A percentile compares a stretch with the other conserved stretches of the same genome.
These are phyloP conservation scores for Baryphthengus martii DNA, from an alignment of 2,113 vertebrate species.

Conservation along the genomic window DNA sequence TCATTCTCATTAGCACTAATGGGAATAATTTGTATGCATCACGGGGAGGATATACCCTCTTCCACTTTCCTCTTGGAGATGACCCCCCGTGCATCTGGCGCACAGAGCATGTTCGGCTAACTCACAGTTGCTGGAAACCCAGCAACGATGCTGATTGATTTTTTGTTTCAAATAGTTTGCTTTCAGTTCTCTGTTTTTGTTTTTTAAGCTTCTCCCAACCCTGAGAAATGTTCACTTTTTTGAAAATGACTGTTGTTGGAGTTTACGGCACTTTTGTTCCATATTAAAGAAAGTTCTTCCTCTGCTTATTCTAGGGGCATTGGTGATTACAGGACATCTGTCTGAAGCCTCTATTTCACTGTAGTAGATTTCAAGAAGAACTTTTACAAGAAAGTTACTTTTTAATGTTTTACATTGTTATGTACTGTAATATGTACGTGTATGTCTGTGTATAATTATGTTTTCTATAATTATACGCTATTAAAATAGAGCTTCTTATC, in stretches of 20 bases:
- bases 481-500: conserved; percentile 54
- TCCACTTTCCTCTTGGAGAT: conserved; percentile 27
- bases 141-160: conserved; percentile 41
- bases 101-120: conserved; percentile 54
- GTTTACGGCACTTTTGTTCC: conserved; percentile 28
- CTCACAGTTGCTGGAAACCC: conserved; percentile 61
- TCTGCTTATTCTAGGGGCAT: conserved; percentile 67
- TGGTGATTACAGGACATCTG: conserved; percentile 66
- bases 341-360: conserved; percentile 67
- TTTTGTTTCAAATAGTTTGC: conserved; percentile 44
- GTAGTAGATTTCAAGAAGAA: conserved; percentile 73
- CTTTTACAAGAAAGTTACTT: conserved; percentile 75
- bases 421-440: conserved; percentile 63
- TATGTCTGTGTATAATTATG: conserved; percentile 67
- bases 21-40: conserved; percentile 53
- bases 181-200: conserved; percentile 34
- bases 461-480: conserved; percentile 63
- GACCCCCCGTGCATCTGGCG: background rate
- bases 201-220: conserved; percentile 60
- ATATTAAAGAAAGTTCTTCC: conserved; percentile 67
- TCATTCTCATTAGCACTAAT: conserved; percentile 66
- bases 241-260: conserved; percentile 55
- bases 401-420: conserved; percentile 72
- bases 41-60: conserved; percentile 33
- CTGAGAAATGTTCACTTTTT: conserved; percentile 47